Percentiles rank a stretch among this genome's conserved stretches.
phyloP scores from a whole-genome alignment of 1,140 invertebrate genomes.

The Ganaspis sp. region DNA sequence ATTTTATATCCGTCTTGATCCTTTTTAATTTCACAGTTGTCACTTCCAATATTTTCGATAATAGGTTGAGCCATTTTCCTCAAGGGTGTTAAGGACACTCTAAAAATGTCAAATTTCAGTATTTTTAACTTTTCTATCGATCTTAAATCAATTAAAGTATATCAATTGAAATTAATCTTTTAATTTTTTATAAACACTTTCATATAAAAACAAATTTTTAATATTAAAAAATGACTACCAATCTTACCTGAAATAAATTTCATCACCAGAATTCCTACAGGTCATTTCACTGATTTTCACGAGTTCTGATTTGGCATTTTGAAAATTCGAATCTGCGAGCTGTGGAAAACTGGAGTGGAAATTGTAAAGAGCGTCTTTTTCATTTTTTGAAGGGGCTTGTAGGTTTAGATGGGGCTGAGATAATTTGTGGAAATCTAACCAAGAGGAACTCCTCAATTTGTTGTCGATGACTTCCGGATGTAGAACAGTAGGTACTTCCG shows the following conservation, averaged over 20 bases:
- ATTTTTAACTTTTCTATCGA: constrained; percentile 22
- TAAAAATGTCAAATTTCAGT: constrained; percentile 36
- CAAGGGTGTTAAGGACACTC: constrained; percentile 46
- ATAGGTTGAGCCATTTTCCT: constrained; percentile 51
- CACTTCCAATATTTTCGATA: constrained; percentile 53
- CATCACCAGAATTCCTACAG: constrained; percentile 58
- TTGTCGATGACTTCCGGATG: constrained; percentile 62
- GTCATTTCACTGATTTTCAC: constrained; percentile 56
- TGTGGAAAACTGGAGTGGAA: neutral
- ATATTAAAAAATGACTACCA: constrained; percentile 29
- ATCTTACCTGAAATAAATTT: constrained; percentile 62
- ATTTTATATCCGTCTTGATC: constrained; percentile 57
- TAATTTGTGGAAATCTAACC: constrained; percentile 18
- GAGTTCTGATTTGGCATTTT: constrained; percentile 18
- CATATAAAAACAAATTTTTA: too few species aligned
- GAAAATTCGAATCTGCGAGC: neutral
- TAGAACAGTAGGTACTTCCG: constrained; percentile 43
- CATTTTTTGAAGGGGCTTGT: neutral
- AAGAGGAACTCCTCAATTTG: constrained; percentile 46
- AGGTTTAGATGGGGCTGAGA: neutral
- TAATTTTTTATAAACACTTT: too few species aligned
- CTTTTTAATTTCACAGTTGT: constrained; percentile 55
- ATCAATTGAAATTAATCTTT: too few species aligned
- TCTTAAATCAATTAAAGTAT: too few species aligned
- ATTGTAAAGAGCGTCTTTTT: neutral